Percentiles rank a stretch among this genome's conserved stretches.
Conservation (phyloP, 2,113 vertebrate species). For the Etheostoma cragini region DNA sequence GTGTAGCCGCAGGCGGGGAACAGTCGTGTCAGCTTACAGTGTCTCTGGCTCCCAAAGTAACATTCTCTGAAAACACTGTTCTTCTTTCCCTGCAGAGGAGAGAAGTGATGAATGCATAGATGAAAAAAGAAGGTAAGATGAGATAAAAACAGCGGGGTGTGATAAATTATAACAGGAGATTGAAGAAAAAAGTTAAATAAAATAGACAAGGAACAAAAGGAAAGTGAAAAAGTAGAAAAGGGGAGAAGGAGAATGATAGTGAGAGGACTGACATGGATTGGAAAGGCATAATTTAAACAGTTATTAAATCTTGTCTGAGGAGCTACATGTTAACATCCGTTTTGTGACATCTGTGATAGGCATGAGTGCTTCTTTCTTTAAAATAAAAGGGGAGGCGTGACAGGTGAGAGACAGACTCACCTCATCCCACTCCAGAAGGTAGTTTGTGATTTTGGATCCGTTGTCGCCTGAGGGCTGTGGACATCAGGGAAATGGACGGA, state of each 20-base stretch:
- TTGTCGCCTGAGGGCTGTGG: conserved; percentile 93
- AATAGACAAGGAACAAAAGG: not conserved
- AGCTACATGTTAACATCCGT: not conserved
- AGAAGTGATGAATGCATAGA: not conserved
- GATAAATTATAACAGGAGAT: not conserved
- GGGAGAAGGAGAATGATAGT: not conserved
- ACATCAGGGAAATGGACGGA: conserved; percentile 45
- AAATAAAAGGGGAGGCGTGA: not conserved
- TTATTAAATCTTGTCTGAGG: conserved; percentile 18
- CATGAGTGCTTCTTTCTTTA: conserved; percentile 17
- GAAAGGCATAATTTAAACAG: conserved; percentile 1
- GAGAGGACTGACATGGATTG: not conserved
- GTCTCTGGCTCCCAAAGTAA: conserved; percentile 95
- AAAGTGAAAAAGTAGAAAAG: not conserved
- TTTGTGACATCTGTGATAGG: not conserved
- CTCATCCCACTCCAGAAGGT: conserved; percentile 98
- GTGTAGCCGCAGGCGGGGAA: conserved; percentile 94
- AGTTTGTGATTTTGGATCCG: conserved; percentile 98
- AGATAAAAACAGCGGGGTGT: not conserved
- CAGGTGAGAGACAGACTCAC: conserved; percentile 75
- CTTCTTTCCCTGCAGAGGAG: conserved; percentile 90
- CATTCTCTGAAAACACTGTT: conserved; percentile 96
- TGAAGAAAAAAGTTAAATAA: not conserved
- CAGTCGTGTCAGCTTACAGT: conserved; percentile 94
- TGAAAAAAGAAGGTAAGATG: not conserved